Evolutionary conservation across 2,888 invertebrate species (phyloP).

Genomic region (Asteroscopus sphinx): DNA sequence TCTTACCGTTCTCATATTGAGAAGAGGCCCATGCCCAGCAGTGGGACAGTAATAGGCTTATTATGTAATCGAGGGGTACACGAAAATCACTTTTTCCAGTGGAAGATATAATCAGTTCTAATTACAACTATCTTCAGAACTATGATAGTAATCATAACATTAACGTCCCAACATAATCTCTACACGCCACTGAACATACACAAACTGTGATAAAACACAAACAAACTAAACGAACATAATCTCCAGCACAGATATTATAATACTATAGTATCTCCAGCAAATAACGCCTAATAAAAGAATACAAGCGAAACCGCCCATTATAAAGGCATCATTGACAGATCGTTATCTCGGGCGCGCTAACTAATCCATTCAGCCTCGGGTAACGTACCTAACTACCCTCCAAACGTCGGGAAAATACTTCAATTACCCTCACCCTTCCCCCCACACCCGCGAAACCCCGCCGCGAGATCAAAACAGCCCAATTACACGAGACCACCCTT

Average conservation of each 20-base stretch:
- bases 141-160: constrained; percentile 25
- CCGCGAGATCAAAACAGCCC: constrained; percentile 83
- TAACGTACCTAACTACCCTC: constrained; percentile 73
- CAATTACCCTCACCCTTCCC: constrained; percentile 74
- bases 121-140: constrained; percentile 2
- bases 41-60: no score
- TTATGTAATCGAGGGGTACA: no score
- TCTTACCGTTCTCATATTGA: no score
- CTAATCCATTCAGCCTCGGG: constrained; percentile 82
- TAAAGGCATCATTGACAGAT: constrained; percentile 72
- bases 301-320: constrained; percentile 58
- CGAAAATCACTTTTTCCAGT: no score
- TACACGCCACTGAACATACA: constrained; percentile 36
- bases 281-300: constrained; percentile 53
- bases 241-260: no score
- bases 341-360: constrained; percentile 80
- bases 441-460: constrained; percentile 50
- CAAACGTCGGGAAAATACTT: constrained; percentile 84
- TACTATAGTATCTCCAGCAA: constrained; percentile 53
- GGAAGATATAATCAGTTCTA: neutral
- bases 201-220: constrained; percentile 45
- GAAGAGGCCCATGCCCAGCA: no score
- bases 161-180: constrained; percentile 9
- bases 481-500: constrained; percentile 82
- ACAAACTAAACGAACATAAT: constrained; percentile 54